phyloP scores from a whole-genome alignment of 2,797 vertebrate genomes.

The Pangasius macronema region DNA sequence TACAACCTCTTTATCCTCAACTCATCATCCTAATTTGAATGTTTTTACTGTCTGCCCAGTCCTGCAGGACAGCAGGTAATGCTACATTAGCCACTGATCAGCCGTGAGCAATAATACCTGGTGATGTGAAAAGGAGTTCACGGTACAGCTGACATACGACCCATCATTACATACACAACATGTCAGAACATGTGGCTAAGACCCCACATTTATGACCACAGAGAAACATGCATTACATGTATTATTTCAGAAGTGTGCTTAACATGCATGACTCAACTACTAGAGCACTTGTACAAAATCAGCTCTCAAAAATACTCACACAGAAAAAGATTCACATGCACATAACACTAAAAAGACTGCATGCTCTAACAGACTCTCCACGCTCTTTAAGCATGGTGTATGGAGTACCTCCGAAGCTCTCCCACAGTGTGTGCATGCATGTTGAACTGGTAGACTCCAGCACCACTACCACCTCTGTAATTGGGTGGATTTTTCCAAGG shows the following conservation, averaged over 20 bases:
- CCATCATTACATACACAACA: conserved; percentile 32
- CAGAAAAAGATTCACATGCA: neutral
- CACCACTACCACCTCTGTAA: conserved; percentile 72
- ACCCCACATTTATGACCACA: conserved; percentile 46
- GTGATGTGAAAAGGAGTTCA: conserved; percentile 41
- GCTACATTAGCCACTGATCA: conserved; percentile 67
- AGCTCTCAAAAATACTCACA: neutral
- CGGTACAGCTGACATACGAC: conserved; percentile 54
- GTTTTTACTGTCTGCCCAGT: conserved; percentile 63
- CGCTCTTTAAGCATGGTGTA: conserved; percentile 3
- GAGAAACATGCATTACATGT: neutral
- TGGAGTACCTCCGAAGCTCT: conserved; percentile 47
- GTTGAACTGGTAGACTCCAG: conserved; percentile 60
- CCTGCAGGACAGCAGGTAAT: conserved; percentile 64
- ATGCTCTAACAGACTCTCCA: conserved; percentile 1
- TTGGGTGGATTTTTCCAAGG: conserved; percentile 75
- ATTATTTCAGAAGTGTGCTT: neutral
- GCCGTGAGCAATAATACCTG: conserved; percentile 62
- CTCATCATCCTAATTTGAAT: conserved; percentile 56
- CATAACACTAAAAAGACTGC: neutral
- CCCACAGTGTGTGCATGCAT: conserved; percentile 57
- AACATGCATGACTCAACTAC: neutral
- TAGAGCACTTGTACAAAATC: neutral
- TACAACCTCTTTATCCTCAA: neutral
- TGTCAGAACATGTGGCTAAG: conserved; percentile 49